A percentile compares a stretch with the other conserved stretches of the same genome.
phyloP scores from a whole-genome alignment of 2,797 vertebrate species.

The Microctenopoma stevenorrisi region DNA sequence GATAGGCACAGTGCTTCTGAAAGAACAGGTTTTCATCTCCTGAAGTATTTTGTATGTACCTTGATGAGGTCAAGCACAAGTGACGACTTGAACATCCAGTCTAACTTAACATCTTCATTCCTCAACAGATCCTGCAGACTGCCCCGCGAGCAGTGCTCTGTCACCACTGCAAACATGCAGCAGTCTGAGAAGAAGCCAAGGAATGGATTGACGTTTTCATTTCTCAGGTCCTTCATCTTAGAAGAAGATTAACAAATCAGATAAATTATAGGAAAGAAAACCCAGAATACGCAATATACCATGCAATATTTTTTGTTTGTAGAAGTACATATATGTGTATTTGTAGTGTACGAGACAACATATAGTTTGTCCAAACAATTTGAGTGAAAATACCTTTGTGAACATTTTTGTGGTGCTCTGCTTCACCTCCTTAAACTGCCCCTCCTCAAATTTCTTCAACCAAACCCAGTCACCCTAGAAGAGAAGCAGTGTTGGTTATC shows the following conservation, averaged over 20 bases:
- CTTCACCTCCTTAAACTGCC: conserved; percentile 82
- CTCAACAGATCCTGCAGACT: conserved; percentile 87
- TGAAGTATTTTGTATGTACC: conserved; percentile 59
- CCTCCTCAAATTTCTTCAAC: conserved; percentile 89
- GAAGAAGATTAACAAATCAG: not conserved
- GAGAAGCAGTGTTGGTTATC: not conserved
- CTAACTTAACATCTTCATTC: conserved; percentile 88
- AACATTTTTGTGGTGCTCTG: conserved; percentile 87
- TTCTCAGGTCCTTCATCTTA: conserved; percentile 89
- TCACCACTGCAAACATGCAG: conserved; percentile 85
- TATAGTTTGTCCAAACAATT: not conserved
- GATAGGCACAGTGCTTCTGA: not conserved
- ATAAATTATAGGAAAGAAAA: no score
- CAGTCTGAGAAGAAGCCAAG: conserved; percentile 86
- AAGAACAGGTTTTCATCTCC: not conserved
- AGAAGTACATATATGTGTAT: not conserved
- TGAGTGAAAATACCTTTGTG: conserved; percentile 84
- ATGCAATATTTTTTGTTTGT: not conserved
- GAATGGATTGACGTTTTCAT: conserved; percentile 89
- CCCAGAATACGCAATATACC: not conserved
- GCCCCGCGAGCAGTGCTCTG: conserved; percentile 88
- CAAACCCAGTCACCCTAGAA: conserved; percentile 93
- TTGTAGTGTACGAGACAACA: not conserved
- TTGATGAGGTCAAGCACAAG: conserved; percentile 88
- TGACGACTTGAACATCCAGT: conserved; percentile 93